Conservation (phyloP, 2,888 invertebrate genomes). For the Drosophila greeni region DNA sequence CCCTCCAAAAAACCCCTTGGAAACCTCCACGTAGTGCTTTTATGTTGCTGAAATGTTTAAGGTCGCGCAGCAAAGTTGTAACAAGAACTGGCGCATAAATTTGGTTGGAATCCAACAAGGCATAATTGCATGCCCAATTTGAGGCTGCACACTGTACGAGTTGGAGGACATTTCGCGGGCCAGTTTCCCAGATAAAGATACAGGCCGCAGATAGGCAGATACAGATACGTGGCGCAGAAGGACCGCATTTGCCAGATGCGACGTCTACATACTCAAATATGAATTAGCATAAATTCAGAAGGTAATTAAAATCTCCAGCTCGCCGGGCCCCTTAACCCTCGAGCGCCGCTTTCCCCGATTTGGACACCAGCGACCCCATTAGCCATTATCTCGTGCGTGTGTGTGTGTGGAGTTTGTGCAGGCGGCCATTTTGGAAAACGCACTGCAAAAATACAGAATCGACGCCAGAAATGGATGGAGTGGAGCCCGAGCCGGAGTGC, state of each 20-base stretch:
- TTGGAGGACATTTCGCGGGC: slow-evolving; percentile 16
- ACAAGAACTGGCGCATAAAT: slow-evolving; percentile 53
- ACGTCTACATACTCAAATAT: slow-evolving; percentile 70
- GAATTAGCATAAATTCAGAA: slow-evolving; percentile 75
- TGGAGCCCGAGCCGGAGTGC: slow-evolving; percentile 46
- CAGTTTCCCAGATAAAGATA: slow-evolving; percentile 21
- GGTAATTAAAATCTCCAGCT: slow-evolving; percentile 73
- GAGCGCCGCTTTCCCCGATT: background rate
- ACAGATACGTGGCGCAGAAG: slow-evolving; percentile 12
- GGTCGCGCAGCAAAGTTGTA: slow-evolving; percentile 40
- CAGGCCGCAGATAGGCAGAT: slow-evolving; percentile 30
- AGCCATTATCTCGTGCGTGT: slow-evolving; percentile 55
- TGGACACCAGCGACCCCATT: slow-evolving; percentile 49
- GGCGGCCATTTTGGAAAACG: slow-evolving; percentile 46
- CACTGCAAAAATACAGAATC: slow-evolving; percentile 33
- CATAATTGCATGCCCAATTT: slow-evolving; percentile 60
- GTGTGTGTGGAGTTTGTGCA: slow-evolving; percentile 51
- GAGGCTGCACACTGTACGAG: slow-evolving; percentile 15
- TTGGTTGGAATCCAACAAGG: slow-evolving; percentile 64
- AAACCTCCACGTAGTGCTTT: slow-evolving; percentile 39
- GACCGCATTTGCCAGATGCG: slow-evolving; percentile 32
- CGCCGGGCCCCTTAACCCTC: background rate
- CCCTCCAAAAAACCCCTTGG: background rate
- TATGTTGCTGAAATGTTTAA: slow-evolving; percentile 47
- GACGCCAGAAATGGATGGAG: slow-evolving; percentile 11